Evolutionary conservation across 1,140 invertebrate genomes (phyloP).

Genomic region (Hyposmocoma kahamanoa): DNA sequence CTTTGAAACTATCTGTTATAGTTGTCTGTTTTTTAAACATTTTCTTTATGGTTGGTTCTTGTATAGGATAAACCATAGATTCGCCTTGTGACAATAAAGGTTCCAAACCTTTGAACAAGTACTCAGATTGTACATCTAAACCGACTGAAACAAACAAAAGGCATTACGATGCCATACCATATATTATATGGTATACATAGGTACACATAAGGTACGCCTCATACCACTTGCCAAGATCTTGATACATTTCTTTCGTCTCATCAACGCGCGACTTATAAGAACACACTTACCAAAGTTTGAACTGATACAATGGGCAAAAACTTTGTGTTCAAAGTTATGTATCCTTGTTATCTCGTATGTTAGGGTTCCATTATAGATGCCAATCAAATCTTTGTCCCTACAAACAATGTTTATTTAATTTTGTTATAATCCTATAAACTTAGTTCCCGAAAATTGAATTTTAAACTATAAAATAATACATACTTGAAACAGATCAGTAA

Average conservation of each 20-base stretch:
- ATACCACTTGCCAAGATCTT: too few relatives aligned
- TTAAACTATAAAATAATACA: too few relatives aligned
- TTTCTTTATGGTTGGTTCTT: slow-evolving; percentile 1
- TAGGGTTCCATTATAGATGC: slow-evolving; percentile 46
- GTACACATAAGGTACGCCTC: too few relatives aligned
- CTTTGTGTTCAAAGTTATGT: slow-evolving; percentile 46
- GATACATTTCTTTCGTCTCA: too few relatives aligned
- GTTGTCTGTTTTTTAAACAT: slow-evolving; percentile 15
- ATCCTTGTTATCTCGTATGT: slow-evolving; percentile 45
- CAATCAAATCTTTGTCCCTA: slow-evolving; percentile 58
- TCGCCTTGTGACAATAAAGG: not conserved
- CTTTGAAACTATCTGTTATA: slow-evolving; percentile 28
- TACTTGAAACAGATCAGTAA: slow-evolving; percentile 47
- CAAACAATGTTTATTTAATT: slow-evolving; percentile 17
- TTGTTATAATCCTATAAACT: not conserved
- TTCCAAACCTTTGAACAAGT: slow-evolving; percentile 38
- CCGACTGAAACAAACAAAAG: slow-evolving; percentile 47
- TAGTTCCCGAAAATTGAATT: not conserved
- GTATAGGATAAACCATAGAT: not conserved
- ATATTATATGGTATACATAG: not conserved
- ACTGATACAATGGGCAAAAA: slow-evolving; percentile 60
- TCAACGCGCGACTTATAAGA: too few relatives aligned
- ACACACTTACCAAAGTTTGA: slow-evolving; percentile 48
- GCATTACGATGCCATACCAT: not conserved
- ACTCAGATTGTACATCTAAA: slow-evolving; percentile 51